Evolutionary conservation across 92 coral and sea anemone species (phyloP).

Genomic region (Palythoa heliodiscus): DNA sequence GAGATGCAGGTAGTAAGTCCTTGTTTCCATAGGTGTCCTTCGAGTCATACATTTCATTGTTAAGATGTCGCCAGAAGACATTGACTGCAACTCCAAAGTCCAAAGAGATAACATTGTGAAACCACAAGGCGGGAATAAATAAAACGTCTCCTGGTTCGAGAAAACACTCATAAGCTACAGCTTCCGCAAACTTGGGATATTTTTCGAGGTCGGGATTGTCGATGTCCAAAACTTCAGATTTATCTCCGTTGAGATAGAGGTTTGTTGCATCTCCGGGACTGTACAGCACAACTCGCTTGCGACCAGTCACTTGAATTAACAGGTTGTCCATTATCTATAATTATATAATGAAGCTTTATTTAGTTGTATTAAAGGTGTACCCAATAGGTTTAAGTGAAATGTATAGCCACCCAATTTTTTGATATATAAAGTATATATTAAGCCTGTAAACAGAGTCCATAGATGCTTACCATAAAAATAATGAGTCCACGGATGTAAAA

Average conservation of each 20-base stretch:
- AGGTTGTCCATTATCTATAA: slow-evolving; percentile 83
- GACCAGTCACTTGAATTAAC: slow-evolving; percentile 75
- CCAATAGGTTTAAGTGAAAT: no score
- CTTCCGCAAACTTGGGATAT: slow-evolving; percentile 67
- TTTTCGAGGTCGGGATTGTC: slow-evolving; percentile 69
- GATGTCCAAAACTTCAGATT: slow-evolving; percentile 78
- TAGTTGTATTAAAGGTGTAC: no score
- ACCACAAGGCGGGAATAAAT: slow-evolving; percentile 88
- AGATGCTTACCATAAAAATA: no score
- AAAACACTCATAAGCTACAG: slow-evolving; percentile 61
- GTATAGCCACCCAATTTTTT: no score
- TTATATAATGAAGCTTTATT: background rate
- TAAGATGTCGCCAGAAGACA: slow-evolving; percentile 86
- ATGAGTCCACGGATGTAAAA: no score
- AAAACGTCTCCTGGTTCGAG: slow-evolving; percentile 83
- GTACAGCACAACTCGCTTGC: slow-evolving; percentile 76
- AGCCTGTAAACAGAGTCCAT: no score
- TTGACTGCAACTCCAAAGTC: slow-evolving; percentile 89
- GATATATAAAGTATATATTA: no score
- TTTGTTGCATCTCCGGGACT: slow-evolving; percentile 82
- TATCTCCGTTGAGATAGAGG: slow-evolving; percentile 82
- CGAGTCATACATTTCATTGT: slow-evolving; percentile 61
- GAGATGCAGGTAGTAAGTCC: slow-evolving; percentile 80
- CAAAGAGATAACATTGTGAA: slow-evolving; percentile 76
- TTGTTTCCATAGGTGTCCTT: slow-evolving; percentile 86